Evolutionary conservation across 2,797 vertebrate species (phyloP).

Genomic region (Pseudochirops corinnae): DNA sequence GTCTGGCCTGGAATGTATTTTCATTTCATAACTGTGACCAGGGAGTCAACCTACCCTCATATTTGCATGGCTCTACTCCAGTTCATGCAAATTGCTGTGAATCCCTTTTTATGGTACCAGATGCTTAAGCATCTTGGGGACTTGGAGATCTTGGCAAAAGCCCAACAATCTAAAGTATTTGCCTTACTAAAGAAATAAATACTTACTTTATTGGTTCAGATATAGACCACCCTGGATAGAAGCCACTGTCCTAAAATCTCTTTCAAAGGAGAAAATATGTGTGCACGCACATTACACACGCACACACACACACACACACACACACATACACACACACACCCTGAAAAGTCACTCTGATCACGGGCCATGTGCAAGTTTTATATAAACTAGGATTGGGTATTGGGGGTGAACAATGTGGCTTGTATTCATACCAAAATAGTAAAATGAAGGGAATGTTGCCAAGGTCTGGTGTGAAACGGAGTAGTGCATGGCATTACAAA

Average conservation of each 20-base stretch:
- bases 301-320: neutral
- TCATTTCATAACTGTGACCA: slow-evolving; percentile 68
- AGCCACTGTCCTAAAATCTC: neutral
- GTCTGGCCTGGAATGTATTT: slow-evolving; percentile 70
- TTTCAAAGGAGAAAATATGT: neutral
- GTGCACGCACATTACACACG: too few relatives aligned
- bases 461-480: neutral
- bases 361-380: neutral
- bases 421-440: neutral
- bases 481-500: neutral
- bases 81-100: slow-evolving; percentile 65
- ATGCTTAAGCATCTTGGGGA: slow-evolving; percentile 59
- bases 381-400: neutral
- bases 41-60: slow-evolving; percentile 57
- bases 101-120: slow-evolving; percentile 43
- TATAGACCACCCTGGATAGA: neutral
- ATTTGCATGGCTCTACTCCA: slow-evolving; percentile 40
- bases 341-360: neutral
- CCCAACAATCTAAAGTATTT: slow-evolving; percentile 59
- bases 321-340: too few relatives aligned
- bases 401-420: neutral
- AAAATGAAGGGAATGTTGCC: neutral
- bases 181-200: slow-evolving; percentile 65
- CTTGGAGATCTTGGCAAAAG: slow-evolving; percentile 54
- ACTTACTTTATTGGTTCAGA: slow-evolving; percentile 17